Percentiles rank a stretch among this genome's conserved stretches.
Conservation (phyloP, 2,797 vertebrate species). For the Selene dorsalis region DNA sequence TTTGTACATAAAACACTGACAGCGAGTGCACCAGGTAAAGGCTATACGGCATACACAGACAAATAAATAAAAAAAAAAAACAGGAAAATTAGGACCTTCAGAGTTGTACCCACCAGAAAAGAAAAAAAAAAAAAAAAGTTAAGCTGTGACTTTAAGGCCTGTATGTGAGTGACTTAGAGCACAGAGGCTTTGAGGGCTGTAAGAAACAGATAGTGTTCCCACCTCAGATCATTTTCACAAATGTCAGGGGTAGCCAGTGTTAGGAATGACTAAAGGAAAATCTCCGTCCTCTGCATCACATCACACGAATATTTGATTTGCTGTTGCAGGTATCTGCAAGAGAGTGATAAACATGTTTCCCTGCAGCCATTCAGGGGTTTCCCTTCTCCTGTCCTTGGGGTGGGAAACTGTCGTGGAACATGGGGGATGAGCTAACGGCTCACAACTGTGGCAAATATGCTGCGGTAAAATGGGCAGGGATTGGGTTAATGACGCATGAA, state of each 20-base stretch:
- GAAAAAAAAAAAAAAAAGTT: constrained; percentile 56
- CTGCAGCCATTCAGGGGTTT: constrained; percentile 47
- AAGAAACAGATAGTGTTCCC: constrained; percentile 62
- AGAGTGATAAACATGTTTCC: constrained; percentile 73
- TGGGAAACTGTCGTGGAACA: constrained; percentile 43
- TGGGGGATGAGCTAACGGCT: constrained; percentile 26
- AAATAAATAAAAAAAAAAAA: constrained; percentile 36
- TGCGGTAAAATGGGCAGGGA: constrained; percentile 1
- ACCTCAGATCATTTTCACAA: constrained; percentile 66
- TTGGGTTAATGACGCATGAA: constrained; percentile 8
- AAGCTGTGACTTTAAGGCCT: constrained; percentile 46
- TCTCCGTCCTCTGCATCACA: constrained; percentile 60
- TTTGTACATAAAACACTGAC: constrained; percentile 54
- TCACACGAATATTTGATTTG: constrained; percentile 65
- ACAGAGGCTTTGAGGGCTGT: constrained; percentile 57
- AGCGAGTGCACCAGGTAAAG: constrained; percentile 29
- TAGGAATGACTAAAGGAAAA: constrained; percentile 59
- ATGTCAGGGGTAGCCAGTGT: constrained; percentile 65
- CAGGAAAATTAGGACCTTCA: constrained; percentile 37
- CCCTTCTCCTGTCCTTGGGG: constrained; percentile 40
- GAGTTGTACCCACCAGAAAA: constrained; percentile 49
- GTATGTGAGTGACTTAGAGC: constrained; percentile 42
- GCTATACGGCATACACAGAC: not conserved
- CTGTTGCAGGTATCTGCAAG: constrained; percentile 59
- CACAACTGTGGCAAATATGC: constrained; percentile 31